These are phyloP conservation scores for Vipera ursinii DNA, from an alignment of 2,797 vertebrate species.

Conservation along the genomic window DNA sequence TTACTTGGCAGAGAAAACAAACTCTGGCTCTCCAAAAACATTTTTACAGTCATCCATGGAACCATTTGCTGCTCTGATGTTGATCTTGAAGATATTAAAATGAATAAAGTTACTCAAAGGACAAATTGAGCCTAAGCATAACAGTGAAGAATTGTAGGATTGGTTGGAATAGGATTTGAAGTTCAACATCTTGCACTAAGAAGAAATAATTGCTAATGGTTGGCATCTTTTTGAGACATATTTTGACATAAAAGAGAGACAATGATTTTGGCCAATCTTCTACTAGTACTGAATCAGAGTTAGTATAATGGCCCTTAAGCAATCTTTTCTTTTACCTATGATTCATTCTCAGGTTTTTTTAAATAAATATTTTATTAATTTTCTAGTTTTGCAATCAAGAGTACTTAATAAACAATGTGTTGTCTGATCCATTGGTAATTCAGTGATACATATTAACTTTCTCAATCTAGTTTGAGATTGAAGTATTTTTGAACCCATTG, in stretches of 20 bases:
- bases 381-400: too few relatives aligned
- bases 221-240: background rate
- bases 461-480: too few relatives aligned
- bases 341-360: background rate
- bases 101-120: conserved; percentile 14
- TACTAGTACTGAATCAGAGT: background rate
- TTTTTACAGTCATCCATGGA: conserved; percentile 13
- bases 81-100: conserved; percentile 35
- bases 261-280: background rate
- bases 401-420: too few relatives aligned
- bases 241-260: background rate
- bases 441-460: too few relatives aligned
- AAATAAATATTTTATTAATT: too few relatives aligned
- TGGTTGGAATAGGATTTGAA: background rate
- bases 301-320: background rate
- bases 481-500: too few relatives aligned
- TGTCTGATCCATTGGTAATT: too few relatives aligned
- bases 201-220: background rate
- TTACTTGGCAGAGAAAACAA: conserved; percentile 20
- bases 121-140: conserved; percentile 15
- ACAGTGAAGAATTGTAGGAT: conserved; percentile 4
- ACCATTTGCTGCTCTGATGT: background rate
- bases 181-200: background rate
- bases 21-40: background rate
- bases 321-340: background rate